Base-by-base conservation (phyloP, 1,140 invertebrate genomes). In the Brachystomella parvula region DNA sequence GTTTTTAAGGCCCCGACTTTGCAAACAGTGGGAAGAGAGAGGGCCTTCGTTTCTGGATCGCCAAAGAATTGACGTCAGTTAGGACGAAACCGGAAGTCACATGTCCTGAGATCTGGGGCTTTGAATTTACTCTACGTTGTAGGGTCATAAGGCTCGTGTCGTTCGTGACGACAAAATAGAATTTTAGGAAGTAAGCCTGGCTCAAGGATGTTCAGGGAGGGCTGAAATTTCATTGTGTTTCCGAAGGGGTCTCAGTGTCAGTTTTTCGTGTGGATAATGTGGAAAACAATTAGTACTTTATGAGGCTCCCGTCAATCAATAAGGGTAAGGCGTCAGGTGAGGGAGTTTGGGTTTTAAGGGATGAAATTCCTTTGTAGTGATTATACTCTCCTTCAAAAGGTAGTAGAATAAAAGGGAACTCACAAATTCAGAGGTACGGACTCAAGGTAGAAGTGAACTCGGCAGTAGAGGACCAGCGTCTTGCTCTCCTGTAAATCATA, bases 381-480 rank as follows among this genome's bases (percentile, higher is more conserved):
- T 3, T 28, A 17, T 9, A 29, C 1, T 28, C 21, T 61, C 39
- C 9, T 57, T 66, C 21, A 57, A 81, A 81, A 78, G 12, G 78
- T 12, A 82, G 73, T 33, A 82, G 75, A 70, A 69, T 21, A 31
- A 66, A 56, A 58, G 47, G n/a, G 15, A 49, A 75, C 78, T 80
- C 79, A 87, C 84, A 89, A 87, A 74, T 94, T 81, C 61, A 92
- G 82, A 68, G 88, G 82, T 57, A 89, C 88, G 75, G 86, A 89
- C 79, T 96, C 93, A 67, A 98, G 87, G 80, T 96, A 96, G 79
- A 92, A 96, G 78, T 95, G 90, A 72, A 98, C 90, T 71, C 92
- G 85, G 77, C 96, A 89, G 77, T 94, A 88, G 76, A 98, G 86
- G 74, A 89, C 89, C 74, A 96, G 83, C 29, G 94, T 83, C 58